Conservation (phyloP, 1,140 invertebrate genomes). For the Drosophila pseudoananassae region DNA sequence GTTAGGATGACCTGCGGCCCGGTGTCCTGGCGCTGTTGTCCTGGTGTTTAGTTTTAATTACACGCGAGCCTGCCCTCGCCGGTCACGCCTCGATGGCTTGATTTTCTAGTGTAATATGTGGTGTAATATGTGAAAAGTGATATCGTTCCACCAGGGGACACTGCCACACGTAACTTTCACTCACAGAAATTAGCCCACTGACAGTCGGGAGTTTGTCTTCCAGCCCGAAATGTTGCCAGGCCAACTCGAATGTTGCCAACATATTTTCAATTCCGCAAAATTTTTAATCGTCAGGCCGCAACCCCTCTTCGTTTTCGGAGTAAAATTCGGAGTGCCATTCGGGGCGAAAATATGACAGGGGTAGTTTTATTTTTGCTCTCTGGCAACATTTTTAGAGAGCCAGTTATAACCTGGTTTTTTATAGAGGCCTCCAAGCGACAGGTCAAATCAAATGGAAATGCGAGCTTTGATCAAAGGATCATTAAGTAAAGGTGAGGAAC, state of each 20-base stretch:
- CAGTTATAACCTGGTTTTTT: neutral
- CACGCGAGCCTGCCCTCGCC: constrained; percentile 61
- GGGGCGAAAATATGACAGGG: constrained; percentile 15
- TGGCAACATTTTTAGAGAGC: neutral
- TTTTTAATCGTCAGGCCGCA: neutral
- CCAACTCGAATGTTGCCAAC: constrained; percentile 32
- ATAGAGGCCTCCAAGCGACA: neutral
- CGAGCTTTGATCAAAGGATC: neutral
- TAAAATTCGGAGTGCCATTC: constrained; percentile 32
- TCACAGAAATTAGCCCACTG: constrained; percentile 28
- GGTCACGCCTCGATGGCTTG: constrained; percentile 60
- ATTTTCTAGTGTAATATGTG: constrained; percentile 40
- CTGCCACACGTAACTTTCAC: constrained; percentile 28
- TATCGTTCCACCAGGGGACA: constrained; percentile 21
- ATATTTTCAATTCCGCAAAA: constrained; percentile 24
- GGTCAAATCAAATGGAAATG: neutral
- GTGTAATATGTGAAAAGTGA: constrained; percentile 33
- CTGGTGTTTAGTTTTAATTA: constrained; percentile 77
- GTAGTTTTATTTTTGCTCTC: neutral
- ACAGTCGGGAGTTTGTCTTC: constrained; percentile 19
- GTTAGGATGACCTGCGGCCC: constrained; percentile 17
- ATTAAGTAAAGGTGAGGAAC: neutral
- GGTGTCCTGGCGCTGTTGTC: constrained; percentile 12
- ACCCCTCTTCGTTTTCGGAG: constrained; percentile 18
- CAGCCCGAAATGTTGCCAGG: constrained; percentile 43